Conservation (phyloP, 2,113 vertebrate genomes). For the Crotalus helleri region DNA sequence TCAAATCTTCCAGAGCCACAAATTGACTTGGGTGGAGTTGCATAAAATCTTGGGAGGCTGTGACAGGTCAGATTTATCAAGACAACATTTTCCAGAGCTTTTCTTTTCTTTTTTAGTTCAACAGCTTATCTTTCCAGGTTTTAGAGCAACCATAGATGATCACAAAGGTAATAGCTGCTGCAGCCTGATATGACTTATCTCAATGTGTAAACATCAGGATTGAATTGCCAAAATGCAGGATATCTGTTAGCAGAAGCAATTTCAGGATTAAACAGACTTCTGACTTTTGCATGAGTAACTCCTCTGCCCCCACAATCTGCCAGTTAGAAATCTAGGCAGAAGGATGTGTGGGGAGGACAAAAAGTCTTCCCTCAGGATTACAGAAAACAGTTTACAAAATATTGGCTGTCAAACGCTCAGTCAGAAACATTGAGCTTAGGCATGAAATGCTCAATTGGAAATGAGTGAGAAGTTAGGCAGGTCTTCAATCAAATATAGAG, state of each 20-base stretch:
- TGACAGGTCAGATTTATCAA: not conserved
- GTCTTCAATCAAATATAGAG: not conserved
- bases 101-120: not conserved
- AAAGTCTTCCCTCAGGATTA: not conserved
- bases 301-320: not conserved
- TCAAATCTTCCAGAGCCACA: not conserved
- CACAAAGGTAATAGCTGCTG: not conserved
- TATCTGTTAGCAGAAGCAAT: not conserved
- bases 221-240: not conserved
- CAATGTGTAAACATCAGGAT: not conserved
- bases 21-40: constrained; percentile 3
- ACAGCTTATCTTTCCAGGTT: not conserved
- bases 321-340: not conserved
- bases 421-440: not conserved
- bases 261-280: not conserved
- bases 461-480: not conserved
- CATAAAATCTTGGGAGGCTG: not conserved
- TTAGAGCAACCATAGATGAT: not conserved
- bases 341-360: not conserved
- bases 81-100: not conserved
- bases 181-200: not conserved
- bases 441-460: not conserved
- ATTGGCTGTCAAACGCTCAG: not conserved
- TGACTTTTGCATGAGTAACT: not conserved
- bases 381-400: not conserved